Evolutionary conservation across 2,113 vertebrate genomes (phyloP), one percentile per base, ranked within the genome.

Genomic region (Pogonocichla stellata): DNA sequence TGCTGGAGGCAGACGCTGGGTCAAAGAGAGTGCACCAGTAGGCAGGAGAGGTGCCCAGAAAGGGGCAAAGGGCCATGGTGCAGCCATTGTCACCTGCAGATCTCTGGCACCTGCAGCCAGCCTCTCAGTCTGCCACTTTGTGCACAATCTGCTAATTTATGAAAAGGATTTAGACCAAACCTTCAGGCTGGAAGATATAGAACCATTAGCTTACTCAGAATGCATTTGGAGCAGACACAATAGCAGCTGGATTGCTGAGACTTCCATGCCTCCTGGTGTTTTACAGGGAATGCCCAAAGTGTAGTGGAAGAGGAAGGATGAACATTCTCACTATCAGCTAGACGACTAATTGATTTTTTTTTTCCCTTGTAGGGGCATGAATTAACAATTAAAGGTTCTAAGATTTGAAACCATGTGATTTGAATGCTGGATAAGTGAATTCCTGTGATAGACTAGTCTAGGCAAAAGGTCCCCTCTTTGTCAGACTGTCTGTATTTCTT

Each of bases 291-390:
- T 43, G 28, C 9, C n/a, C 31, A 7, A 45, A 48, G 20, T 0
- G 0, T 40, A 38, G 34, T 13, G 61, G 43, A 67, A 66, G 47
- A 70, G 50, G 26, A 62, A 78, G 42, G 36, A 25, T 29, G 42
- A 43, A 24, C 19, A 20, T 17, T 50, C 19, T 78, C 28, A 18
- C 57, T 8, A 18, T 43, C 0, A 0, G 19, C 28, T 71, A 57
- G 26, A 34, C 13, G 5, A 23, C 5, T 14, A 33, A 28, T 48
- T 51, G 19, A 12, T 51, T 25, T 19, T 22, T 31, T 40, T 45
- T 69, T 19, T n/a, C 3, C 26, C 57, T n/a, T 54, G 13, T 54
- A 90, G 36, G 10, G 16, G 10, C 22, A 56, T 19, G 19, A 70
- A 62, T 70, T 70, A 70, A 62, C 26, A 26, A 8, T 48, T 60